Evolutionary conservation across 2,888 invertebrate species (phyloP).

Genomic region (Pristionchus exspectatus): DNA sequence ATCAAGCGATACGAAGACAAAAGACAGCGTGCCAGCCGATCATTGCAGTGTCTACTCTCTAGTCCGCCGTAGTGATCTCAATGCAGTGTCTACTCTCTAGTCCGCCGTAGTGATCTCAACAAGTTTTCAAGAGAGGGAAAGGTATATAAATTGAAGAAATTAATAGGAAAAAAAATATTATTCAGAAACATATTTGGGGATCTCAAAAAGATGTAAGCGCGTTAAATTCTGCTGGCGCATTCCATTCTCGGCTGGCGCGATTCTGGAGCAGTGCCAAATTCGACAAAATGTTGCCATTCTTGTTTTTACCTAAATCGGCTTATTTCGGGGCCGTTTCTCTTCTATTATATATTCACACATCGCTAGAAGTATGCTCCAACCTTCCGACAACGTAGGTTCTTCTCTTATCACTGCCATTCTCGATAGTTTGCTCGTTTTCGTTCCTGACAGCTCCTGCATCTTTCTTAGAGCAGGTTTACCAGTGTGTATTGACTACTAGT

Average conservation of each 20-base stretch:
- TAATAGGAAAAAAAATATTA: neutral
- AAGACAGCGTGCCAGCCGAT: neutral
- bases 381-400: neutral
- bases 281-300: neutral
- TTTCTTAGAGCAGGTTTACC: constrained; percentile 26
- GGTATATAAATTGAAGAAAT: neutral
- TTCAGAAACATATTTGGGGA: neutral
- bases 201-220: neutral
- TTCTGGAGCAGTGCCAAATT: neutral
- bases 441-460: neutral
- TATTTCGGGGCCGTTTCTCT: neutral
- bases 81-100: neutral
- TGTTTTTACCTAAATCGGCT: neutral
- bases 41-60: neutral
- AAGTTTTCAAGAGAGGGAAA: neutral
- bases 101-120: neutral
- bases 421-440: neutral
- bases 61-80: no score
- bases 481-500: constrained; percentile 20
- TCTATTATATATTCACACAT: neutral
- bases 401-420: constrained; percentile 4
- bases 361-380: neutral
- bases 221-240: neutral
- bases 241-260: constrained; percentile 7
- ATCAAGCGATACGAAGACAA: constrained; percentile 23